These are phyloP conservation scores for Furnarius figulus DNA, from an alignment of 2,113 vertebrate genomes.

Conservation along the genomic window DNA sequence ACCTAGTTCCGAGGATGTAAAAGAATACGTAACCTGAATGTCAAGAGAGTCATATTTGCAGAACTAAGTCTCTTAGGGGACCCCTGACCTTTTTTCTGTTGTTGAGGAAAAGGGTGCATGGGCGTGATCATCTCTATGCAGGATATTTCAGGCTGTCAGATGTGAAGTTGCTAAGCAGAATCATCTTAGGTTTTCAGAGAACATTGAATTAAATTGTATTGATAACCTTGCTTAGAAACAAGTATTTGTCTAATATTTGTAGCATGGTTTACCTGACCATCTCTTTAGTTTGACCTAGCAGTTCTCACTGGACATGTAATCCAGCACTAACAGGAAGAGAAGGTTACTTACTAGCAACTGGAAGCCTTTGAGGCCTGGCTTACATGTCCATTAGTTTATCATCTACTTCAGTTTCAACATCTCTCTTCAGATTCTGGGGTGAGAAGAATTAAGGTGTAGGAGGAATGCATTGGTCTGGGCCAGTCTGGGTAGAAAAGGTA, in stretches of 20 bases:
- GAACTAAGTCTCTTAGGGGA: not conserved
- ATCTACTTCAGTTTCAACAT: not conserved
- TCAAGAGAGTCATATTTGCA: not conserved
- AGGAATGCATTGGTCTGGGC: not conserved
- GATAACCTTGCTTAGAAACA: not conserved
- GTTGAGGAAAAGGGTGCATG: not conserved
- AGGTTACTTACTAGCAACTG: not conserved
- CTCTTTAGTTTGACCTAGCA: not conserved
- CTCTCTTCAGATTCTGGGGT: not conserved
- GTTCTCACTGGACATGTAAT: not conserved
- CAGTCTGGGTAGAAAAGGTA: not conserved
- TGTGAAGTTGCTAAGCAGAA: not conserved
- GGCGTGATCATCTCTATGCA: not conserved
- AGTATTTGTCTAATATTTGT: not conserved
- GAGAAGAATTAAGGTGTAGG: not conserved
- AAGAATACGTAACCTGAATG: not conserved
- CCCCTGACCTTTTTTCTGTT: not conserved
- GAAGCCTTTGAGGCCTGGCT: not conserved
- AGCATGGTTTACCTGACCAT: rapidly evolving
- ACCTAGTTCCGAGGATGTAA: not conserved
- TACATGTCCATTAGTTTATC: not conserved
- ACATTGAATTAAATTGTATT: not conserved
- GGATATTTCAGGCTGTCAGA: not conserved
- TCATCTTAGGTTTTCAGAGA: not conserved
- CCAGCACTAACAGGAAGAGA: not conserved